phyloP scores from a whole-genome alignment of 1,140 invertebrate species.

The Sarcophaga peregrina region DNA sequence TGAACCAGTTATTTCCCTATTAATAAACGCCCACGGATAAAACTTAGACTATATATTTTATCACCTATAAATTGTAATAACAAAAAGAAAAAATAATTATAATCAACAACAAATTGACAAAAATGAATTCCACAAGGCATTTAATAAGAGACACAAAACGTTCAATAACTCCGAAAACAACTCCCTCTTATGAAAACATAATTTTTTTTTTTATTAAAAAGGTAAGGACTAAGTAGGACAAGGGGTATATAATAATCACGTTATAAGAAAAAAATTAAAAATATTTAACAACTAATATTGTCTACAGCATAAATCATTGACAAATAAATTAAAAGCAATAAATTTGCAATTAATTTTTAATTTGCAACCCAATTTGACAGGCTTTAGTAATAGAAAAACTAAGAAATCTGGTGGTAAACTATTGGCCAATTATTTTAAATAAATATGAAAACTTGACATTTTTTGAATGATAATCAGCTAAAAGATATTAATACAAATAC shows the following conservation, averaged over 20 bases:
- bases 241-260: not conserved
- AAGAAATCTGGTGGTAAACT: slow-evolving; percentile 13
- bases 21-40: slow-evolving; percentile 9
- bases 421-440: slow-evolving; percentile 37
- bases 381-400: not conserved
- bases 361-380: slow-evolving; percentile 52
- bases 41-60: slow-evolving; percentile 1
- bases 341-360: slow-evolving; percentile 66
- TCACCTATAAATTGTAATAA: slow-evolving; percentile 1
- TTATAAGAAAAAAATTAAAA: not conserved
- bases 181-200: not conserved
- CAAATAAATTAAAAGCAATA: slow-evolving; percentile 65
- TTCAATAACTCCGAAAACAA: not conserved
- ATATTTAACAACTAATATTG: slow-evolving; percentile 19
- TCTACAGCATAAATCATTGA: slow-evolving; percentile 57
- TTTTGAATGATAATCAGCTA: slow-evolving; percentile 22
- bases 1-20: slow-evolving; percentile 15
- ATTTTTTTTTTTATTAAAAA: not conserved
- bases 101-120: not conserved
- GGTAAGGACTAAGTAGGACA: not conserved
- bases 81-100: not conserved
- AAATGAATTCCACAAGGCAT: slow-evolving; percentile 5
- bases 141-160: not conserved
- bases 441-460: slow-evolving; percentile 40
- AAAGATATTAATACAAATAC: not conserved